These are phyloP conservation scores for Drosophila melanogaster DNA, from an alignment of 1,140 invertebrate genomes.

Conservation along the genomic window DNA sequence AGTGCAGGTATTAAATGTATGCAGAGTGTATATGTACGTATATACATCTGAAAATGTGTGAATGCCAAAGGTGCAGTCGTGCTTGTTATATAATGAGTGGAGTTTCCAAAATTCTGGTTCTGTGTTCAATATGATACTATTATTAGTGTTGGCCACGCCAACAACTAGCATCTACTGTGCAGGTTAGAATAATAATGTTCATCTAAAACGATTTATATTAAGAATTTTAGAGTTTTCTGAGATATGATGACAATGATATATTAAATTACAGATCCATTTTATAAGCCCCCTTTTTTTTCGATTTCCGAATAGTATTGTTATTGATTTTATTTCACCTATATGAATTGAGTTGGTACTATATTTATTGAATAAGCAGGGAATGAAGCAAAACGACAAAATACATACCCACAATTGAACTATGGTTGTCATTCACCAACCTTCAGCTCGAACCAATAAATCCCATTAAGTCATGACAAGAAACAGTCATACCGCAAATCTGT, in stretches of 20 bases:
- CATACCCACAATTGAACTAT: background rate
- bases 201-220: background rate
- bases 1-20: conserved; percentile 6
- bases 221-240: background rate
- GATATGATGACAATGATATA: too few relatives aligned
- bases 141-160: background rate
- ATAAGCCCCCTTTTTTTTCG: too few relatives aligned
- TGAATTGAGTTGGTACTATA: background rate
- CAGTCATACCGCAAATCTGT: conserved; percentile 37
- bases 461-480: conserved; percentile 42
- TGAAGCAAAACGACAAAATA: background rate
- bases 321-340: too few relatives aligned
- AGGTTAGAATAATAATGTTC: background rate
- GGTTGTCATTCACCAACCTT: conserved; percentile 35
- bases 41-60: background rate
- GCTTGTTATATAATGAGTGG: conserved; percentile 17
- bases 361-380: background rate
- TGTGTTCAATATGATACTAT: background rate
- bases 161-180: conserved; percentile 3
- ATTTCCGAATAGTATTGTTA: too few relatives aligned
- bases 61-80: conserved; percentile 33
- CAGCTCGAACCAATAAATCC: conserved; percentile 20
- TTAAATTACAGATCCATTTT: too few relatives aligned
- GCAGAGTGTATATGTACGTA: conserved; percentile 1
- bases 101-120: conserved; percentile 31